Evolutionary conservation across 2,888 invertebrate genomes (phyloP).

Genomic region (Philhelius pedissequus): DNA sequence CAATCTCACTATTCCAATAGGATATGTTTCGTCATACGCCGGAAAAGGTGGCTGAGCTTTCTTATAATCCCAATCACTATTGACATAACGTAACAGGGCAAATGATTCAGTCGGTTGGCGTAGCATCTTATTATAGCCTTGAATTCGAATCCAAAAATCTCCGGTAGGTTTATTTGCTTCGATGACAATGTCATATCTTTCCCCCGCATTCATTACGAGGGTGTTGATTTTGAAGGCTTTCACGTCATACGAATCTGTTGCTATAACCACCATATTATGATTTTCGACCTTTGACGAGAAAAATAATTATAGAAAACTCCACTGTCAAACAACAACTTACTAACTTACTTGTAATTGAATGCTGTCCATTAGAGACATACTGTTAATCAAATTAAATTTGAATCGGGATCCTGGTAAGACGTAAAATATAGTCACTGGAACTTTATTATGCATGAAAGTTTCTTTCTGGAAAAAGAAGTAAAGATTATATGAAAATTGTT

Average conservation of each 20-base stretch:
- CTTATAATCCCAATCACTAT: background rate
- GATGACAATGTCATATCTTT: constrained; percentile 80
- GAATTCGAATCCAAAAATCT: constrained; percentile 71
- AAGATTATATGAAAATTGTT: too few relatives aligned
- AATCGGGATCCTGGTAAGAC: constrained; percentile 73
- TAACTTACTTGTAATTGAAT: constrained; percentile 73
- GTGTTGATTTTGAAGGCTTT: constrained; percentile 72
- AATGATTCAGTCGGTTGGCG: constrained; percentile 69
- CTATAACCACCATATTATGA: constrained; percentile 75
- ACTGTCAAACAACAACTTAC: too few relatives aligned
- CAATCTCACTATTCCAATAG: background rate
- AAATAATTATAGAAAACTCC: too few relatives aligned
- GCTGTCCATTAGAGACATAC: constrained; percentile 75
- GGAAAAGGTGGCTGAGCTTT: constrained; percentile 52
- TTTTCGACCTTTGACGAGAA: constrained; percentile 70
- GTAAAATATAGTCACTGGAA: constrained; percentile 72
- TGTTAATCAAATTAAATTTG: constrained; percentile 76
- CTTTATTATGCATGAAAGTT: constrained; percentile 21
- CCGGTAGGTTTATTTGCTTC: constrained; percentile 74
- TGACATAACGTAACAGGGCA: constrained; percentile 70
- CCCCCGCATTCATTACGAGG: constrained; percentile 77
- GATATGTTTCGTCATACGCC: constrained; percentile 39
- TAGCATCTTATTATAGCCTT: constrained; percentile 68
- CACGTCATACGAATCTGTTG: constrained; percentile 75
- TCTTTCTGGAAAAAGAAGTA: background rate